Conservation (phyloP, 2,888 invertebrate genomes). For the Acrobasis consociella region DNA sequence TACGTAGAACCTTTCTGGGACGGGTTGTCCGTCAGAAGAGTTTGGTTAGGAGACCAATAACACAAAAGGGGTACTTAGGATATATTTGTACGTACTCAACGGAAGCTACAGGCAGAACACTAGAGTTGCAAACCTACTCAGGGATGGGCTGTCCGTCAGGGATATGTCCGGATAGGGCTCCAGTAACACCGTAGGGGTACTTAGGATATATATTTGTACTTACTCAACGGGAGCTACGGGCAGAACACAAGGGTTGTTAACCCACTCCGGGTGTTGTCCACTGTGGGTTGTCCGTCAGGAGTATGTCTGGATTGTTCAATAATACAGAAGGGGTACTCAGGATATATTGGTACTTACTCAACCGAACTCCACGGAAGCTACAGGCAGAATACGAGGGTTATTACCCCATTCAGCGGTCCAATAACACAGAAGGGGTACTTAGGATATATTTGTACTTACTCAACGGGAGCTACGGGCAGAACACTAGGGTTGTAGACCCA, state of each 20-base stretch:
- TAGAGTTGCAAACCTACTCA: slow-evolving; percentile 68
- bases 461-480: slow-evolving; percentile 55
- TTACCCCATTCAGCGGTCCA: slow-evolving; percentile 63
- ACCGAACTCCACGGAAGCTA: slow-evolving; percentile 25
- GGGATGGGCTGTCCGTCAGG: too few species aligned
- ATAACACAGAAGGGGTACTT: slow-evolving; percentile 81
- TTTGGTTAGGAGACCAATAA: slow-evolving; percentile 59
- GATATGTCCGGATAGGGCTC: too few species aligned
- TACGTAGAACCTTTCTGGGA: too few species aligned
- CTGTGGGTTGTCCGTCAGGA: slow-evolving; percentile 69
- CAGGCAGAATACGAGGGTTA: slow-evolving; percentile 55
- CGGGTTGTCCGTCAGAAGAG: too few species aligned
- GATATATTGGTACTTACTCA: too few species aligned
- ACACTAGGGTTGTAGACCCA: slow-evolving; percentile 68
- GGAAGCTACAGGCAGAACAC: slow-evolving; percentile 44
- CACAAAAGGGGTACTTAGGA: slow-evolving; percentile 84
- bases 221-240: slow-evolving; percentile 58
- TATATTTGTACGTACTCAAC: too few species aligned
- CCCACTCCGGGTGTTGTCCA: too few species aligned
- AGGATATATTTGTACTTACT: slow-evolving; percentile 54
- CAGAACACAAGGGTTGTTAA: slow-evolving; percentile 57
- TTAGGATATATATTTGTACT: slow-evolving; percentile 50
- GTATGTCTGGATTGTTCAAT: slow-evolving; percentile 67
- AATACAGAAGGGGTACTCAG: too few species aligned
- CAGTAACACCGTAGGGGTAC: slow-evolving; percentile 78